Evolutionary conservation across 2,113 vertebrate species (phyloP), one percentile per base, ranked within the genome.

Genomic region (Periophthalmus modestus): DNA sequence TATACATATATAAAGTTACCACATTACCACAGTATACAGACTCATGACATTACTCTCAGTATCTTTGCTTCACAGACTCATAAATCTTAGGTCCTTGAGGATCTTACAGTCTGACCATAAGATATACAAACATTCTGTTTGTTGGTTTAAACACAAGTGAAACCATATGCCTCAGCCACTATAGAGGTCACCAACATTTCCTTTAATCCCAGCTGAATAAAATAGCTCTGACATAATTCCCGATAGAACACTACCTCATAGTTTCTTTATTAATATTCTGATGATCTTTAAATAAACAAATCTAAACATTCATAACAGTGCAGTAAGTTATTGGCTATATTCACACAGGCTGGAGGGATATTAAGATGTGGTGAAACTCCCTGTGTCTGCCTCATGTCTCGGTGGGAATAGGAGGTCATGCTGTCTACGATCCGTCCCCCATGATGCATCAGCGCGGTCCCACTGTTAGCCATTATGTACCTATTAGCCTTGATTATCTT

Each of bases 401-500:
- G 69, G 90, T 93, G 91, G 92, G 92, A 93, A 90, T 91, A 89
- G 48, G 88, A 91, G 93, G 94, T 94, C 93, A 92, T 52, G 81
- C 94, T 93, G 94, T 93, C 93, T 96, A 92, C 78, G 82, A 94
- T 95, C 93, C 92, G 92, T 96, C 96, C 92, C 81, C 81, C 75
- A 90, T 95, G 95, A 96, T 96, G 91, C 93, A 96, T 96, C 94
- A 95, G 92, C 94, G 94, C 93, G 93, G 94, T 93, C 88, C 93
- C 94, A 93, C 95, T 95, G 95, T 95, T 96, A 95, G 93, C 94
- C 93, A 97, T 97, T 97, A 97, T 96, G 95, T 96, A 96, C 95
- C 95, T 96, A 98, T 98, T 98, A 97, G 94, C 92, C 93, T 94
- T 97, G 95, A 98, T 98, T 97, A 97, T 94, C 94, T 95, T 94